Evolutionary conservation across 1,140 invertebrate species (phyloP).

Genomic region (Drosophila navojoa): DNA sequence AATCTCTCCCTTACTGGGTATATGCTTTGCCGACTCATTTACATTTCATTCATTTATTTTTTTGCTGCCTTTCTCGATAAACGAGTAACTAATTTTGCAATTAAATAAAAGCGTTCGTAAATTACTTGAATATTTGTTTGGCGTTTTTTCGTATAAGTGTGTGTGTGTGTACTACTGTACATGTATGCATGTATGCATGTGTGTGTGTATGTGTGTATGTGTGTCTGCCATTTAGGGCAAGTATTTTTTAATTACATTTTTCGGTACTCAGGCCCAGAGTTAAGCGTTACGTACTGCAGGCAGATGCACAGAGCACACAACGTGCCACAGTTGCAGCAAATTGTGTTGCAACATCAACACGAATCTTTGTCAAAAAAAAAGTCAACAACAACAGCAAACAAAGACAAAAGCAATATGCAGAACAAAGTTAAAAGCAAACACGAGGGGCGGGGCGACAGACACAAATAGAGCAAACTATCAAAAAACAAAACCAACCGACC

Average conservation of each 20-base stretch:
- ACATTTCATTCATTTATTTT: too few species aligned
- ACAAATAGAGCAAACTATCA: not conserved
- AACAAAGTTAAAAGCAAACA: not conserved
- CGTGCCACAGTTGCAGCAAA: constrained; percentile 16
- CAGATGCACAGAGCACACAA: constrained; percentile 3
- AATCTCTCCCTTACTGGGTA: not conserved
- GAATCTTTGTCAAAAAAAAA: constrained; percentile 36
- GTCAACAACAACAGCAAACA: not conserved
- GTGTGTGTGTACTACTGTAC: constrained; percentile 19
- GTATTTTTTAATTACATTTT: constrained; percentile 81
- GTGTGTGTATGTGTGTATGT: constrained; percentile 8
- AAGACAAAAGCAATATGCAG: constrained; percentile 8
- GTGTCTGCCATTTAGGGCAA: constrained; percentile 64
- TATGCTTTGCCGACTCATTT: not conserved
- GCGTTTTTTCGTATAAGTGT: not conserved
- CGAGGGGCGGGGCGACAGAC: not conserved
- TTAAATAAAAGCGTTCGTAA: constrained; percentile 69
- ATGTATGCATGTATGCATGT: not conserved
- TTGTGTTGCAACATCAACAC: constrained; percentile 24
- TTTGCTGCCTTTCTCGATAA: constrained; percentile 39
- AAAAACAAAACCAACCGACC: constrained; percentile 7
- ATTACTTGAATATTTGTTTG: constrained; percentile 67
- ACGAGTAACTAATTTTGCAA: constrained; percentile 71
- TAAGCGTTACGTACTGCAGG: not conserved
- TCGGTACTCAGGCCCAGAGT: constrained; percentile 21